phyloP scores from a whole-genome alignment of 2,888 invertebrate species.

The Chloroclysta siterata region DNA sequence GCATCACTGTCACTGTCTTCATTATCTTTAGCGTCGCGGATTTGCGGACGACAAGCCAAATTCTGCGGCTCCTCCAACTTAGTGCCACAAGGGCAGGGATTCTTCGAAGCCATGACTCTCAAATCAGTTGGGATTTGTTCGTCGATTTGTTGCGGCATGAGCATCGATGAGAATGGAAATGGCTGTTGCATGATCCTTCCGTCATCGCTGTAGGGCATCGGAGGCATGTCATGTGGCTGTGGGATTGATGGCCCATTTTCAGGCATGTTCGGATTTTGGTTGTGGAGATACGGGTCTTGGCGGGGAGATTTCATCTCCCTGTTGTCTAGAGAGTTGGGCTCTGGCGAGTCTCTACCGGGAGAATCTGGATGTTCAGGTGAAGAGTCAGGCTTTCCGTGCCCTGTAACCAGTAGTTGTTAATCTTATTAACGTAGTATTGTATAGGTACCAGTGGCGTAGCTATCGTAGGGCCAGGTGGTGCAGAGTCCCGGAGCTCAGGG shows the following conservation, averaged over 20 bases:
- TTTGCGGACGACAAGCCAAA: conserved; percentile 66
- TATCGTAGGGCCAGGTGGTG: no score
- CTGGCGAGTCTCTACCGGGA: conserved; percentile 71
- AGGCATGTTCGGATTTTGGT: conserved; percentile 55
- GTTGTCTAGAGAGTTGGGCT: conserved; percentile 62
- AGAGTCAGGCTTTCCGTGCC: conserved; percentile 76
- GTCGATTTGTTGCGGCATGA: conserved; percentile 68
- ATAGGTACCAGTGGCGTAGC: no score
- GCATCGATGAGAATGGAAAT: conserved; percentile 68
- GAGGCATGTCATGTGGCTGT: conserved; percentile 60
- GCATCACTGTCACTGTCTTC: conserved; percentile 79
- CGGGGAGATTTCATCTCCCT: conserved; percentile 68
- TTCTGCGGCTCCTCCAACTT: conserved; percentile 71
- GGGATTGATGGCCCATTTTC: conserved; percentile 56
- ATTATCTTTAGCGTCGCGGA: conserved; percentile 57
- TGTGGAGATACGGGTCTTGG: conserved; percentile 70
- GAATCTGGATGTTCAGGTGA: conserved; percentile 48
- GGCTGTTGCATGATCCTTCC: conserved; percentile 68
- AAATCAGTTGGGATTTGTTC: conserved; percentile 77
- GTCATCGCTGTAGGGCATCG: conserved; percentile 68
- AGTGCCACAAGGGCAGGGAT: conserved; percentile 64
- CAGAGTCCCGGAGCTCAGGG: no score
- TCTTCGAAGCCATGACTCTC: conserved; percentile 67
- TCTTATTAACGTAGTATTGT: no score
- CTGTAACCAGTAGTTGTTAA: conserved; percentile 47